Conservation (phyloP, 2,113 vertebrate genomes). For the Brachyhypopomus gauderio region DNA sequence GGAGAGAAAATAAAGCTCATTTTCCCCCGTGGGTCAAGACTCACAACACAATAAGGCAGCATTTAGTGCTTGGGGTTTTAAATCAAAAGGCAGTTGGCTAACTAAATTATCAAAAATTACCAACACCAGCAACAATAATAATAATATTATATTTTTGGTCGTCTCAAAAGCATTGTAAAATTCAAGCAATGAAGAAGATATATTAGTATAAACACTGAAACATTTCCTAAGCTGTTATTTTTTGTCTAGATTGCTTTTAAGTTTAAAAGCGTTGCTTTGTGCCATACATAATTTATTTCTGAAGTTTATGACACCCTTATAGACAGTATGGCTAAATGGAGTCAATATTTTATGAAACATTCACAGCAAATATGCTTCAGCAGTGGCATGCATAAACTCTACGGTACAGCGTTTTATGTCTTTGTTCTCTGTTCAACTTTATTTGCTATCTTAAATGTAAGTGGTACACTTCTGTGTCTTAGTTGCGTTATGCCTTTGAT, state of each 20-base stretch:
- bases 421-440: slow-evolving; percentile 3
- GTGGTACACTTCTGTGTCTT: not conserved
- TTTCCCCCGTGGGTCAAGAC: no score
- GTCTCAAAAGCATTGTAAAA: no score
- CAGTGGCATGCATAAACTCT: not conserved
- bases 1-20: no score
- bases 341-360: slow-evolving; percentile 23
- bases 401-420: not conserved
- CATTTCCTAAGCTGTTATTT: not conserved
- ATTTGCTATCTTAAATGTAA: slow-evolving; percentile 1
- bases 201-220: not conserved
- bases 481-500: not conserved
- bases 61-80: no score
- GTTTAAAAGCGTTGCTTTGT: slow-evolving; percentile 22
- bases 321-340: not conserved
- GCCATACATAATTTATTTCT: slow-evolving; percentile 5
- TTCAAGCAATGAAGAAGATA: not conserved
- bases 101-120: no score
- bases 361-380: slow-evolving; percentile 12
- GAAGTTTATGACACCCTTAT: slow-evolving; percentile 17
- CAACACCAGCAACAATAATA: no score
- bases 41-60: no score
- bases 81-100: no score
- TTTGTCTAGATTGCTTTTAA: slow-evolving; percentile 10
- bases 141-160: no score